These are phyloP conservation scores for Eurytoma californica DNA, from an alignment of 2,888 invertebrate species.

Conservation along the genomic window DNA sequence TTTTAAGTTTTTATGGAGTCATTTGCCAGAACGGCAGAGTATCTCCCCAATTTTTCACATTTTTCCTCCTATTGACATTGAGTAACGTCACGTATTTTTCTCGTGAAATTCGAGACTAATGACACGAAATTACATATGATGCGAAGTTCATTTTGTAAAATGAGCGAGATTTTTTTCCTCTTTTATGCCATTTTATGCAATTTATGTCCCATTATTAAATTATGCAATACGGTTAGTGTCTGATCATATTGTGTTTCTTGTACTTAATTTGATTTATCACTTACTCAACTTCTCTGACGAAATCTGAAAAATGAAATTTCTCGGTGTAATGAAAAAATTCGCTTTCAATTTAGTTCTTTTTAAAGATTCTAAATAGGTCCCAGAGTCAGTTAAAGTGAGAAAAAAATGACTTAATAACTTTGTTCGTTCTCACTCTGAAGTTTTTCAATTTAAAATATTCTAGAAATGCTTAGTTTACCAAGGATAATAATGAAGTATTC, in stretches of 20 bases:
- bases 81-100: slow-evolving; percentile 11
- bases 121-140: background rate
- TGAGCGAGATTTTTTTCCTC: background rate
- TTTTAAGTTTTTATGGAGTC: slow-evolving; percentile 15
- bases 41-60: background rate
- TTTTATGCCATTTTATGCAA: background rate
- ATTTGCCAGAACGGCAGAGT: slow-evolving; percentile 17
- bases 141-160: background rate
- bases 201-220: background rate
- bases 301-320: too few species aligned
- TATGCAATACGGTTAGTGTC: background rate
- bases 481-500: too few species aligned
- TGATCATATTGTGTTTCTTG: background rate
- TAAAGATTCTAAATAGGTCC: too few species aligned
- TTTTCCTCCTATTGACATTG: background rate
- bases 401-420: too few species aligned
- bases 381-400: too few species aligned
- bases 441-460: too few species aligned
- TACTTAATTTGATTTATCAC: background rate
- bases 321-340: too few species aligned
- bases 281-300: too few species aligned
- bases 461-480: too few species aligned
- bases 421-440: too few species aligned
- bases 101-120: background rate
- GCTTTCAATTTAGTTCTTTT: too few species aligned